Evolutionary conservation across 2,888 invertebrate species (phyloP), one percentile per base, ranked within the genome.

Genomic region (Eupelmus urozonus): DNA sequence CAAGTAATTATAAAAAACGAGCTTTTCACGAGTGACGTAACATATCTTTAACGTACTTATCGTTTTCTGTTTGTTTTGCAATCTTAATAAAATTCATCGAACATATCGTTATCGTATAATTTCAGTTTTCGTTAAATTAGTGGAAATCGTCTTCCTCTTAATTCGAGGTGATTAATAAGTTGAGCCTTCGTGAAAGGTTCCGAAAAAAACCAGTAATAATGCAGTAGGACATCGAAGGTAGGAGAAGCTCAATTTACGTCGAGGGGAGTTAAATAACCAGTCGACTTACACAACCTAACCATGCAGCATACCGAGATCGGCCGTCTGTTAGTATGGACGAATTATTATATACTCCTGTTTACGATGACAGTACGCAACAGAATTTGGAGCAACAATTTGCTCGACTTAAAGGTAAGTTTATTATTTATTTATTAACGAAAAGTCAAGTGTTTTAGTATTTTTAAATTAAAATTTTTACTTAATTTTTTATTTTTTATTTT

Each of bases 351-450:
- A 75, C 73, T 25, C 80, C 86, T 51, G 82, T 87, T 62, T 90
- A 89, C 81, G 84, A 87, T 63, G 83, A 86, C 27, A 80, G 84
- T 51, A 87, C 82, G 0, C 60, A 67, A 3, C 75, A 82, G 51
- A 80, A 70, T 42, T 80, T 90, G 11, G 81, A 82, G 40, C 82
- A 83, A 25, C 86, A 89, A 82, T 90, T 90, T 81, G 81, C 83
- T 18, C 85, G 88, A 66, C 80, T 86, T n/a, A 82, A 84, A 83
- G 88, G 89, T 88, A 84, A 85, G 60, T n/a, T n/a, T 4, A 13
- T 45, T 27, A 59, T 65, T 69, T 57, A 62, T 67, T 51, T 65
- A 18, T 73, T 60, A 40, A 51, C 62, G 20, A 63, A 29, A 45
- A 18, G 23, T 23, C 1, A 59, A 18, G 42, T 45, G 45, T n/a